Evolutionary conservation across 2,797 vertebrate genomes (phyloP), one percentile per base, ranked within the genome.

Genomic region (Acipenser ruthenus): DNA sequence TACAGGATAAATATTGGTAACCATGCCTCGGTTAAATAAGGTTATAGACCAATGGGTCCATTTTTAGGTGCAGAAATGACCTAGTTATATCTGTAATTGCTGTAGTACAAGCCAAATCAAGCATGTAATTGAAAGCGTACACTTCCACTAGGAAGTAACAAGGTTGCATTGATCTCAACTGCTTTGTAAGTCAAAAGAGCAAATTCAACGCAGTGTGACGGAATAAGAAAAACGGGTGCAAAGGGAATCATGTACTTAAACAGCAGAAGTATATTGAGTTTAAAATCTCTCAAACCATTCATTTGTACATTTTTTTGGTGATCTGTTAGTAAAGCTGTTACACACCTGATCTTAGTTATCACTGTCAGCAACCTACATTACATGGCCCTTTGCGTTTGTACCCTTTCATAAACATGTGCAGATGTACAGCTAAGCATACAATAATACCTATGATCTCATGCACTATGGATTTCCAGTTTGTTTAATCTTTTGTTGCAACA

Each of bases 91-190:
- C 73, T 76, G 76, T 87, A 87, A 92, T 86, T 86, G 80, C 83
- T 86, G 77, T 81, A 78, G 82, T 84, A 80, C 78, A 89, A 85
- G 85, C 75, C 77, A 86, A 89, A 83, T 82, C 86, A 88, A 89
- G 86, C 84, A 75, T 82, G 86, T 86, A 87, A 90, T 87, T 93
- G 86, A 92, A 93, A 91, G 86, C 76, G 83, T 86, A 86, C 81
- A 72, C 74, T 83, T 69, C 78, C 80, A 80, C 74, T 49, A 58
- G 69, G 51, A 78, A 67, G 64, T 74, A 73, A 77, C 71, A 50
- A 71, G 68, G 8, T 75, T 15, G 50, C 37, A 73, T 69, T 73
- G 77, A 74, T 65, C 69, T 73, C 71, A 72, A 70, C 61, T 69
- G 71, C 77, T 84, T 82, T 76, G 69, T 75, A 75, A 86, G 79